Conservation (phyloP, 2,888 invertebrate genomes). For the Micropterix aruncella region DNA sequence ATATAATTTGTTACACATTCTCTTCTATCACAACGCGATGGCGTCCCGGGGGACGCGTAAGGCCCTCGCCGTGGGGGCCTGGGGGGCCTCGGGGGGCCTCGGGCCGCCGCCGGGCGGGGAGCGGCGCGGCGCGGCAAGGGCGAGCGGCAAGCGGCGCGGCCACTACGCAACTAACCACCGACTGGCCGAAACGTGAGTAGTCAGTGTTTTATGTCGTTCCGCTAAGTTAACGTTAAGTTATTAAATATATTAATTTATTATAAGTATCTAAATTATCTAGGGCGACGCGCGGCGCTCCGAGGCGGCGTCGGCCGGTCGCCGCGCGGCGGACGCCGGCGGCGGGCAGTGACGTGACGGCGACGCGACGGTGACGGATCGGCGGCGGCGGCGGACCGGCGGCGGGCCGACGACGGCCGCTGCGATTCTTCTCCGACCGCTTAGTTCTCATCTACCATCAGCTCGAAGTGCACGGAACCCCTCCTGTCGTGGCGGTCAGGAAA, state of each 20-base stretch:
- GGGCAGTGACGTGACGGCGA: constrained; percentile 5
- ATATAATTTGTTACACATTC: constrained; percentile 15
- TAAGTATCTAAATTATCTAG: constrained; percentile 5
- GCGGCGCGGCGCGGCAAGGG: constrained; percentile 6
- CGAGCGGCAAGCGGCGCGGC: neutral
- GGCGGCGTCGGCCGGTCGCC: constrained; percentile 14
- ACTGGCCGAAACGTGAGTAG: constrained; percentile 11
- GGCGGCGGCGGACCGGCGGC: constrained; percentile 2
- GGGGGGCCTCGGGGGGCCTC: constrained; percentile 14
- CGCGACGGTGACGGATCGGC: constrained; percentile 4
- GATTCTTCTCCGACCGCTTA: constrained; percentile 5
- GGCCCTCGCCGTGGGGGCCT: constrained; percentile 16
- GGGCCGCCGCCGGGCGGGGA: constrained; percentile 3
- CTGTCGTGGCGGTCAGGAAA: constrained; percentile 76
- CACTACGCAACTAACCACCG: constrained; percentile 8
- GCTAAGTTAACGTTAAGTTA: constrained; percentile 8
- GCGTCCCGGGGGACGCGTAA: constrained; percentile 8
- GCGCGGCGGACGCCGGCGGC: constrained; percentile 14
- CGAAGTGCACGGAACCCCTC: constrained; percentile 89
- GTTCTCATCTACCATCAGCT: constrained; percentile 85
- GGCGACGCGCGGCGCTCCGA: constrained; percentile 22
- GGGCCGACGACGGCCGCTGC: neutral
- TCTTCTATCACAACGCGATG: constrained; percentile 22
- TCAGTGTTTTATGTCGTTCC: constrained; percentile 13
- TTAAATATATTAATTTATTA: constrained; percentile 13